Base-by-base conservation (phyloP, 1,140 invertebrate genomes). In the Rhopalosiphum padi region DNA sequence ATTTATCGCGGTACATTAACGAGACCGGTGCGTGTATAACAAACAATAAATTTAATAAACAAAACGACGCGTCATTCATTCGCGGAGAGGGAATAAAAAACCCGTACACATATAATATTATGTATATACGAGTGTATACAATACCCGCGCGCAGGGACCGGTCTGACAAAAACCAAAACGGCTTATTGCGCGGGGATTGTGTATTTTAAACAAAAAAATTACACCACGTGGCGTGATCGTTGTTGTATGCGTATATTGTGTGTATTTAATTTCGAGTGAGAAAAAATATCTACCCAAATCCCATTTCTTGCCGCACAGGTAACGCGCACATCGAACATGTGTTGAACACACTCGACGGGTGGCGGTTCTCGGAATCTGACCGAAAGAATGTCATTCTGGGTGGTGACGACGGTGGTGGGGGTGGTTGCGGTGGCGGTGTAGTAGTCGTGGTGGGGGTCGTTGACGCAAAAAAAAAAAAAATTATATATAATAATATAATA, bases 341-440 rank as follows among this genome's bases (percentile, higher is more conserved):
- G 91, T 93, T 93, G 91, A 93, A 93, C 91, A 93, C 91, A 85
- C 91, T 93, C 91, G 51, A 93, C 91, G 91, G 91, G 91, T 93
- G 91, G 91, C 82, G 91, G 91, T 93, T 93, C 91, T 93, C 48
- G 82, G 91, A 93, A 93, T 93, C 91, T 86, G 91, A 93, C 82
- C 91, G 91, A 93, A 93, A 93, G 91, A 93, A 93, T 93, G 91
- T 93, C 91, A 93, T 93, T 93, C 91, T 86, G 91, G 91, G 91
- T 93, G 91, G 91, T 51, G 43, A 25, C 25, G 35, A 82, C 15
- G 48, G 35, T 7, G 89, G 46, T 35, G 86, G 43, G 11, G 86
- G 30, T 21, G 43, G 77, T 92, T 18, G 77, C 53, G n/a, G 48
- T 23, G 37, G 60, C 1, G 60, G 43, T 3, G 41, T 30, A 23